phyloP scores from a whole-genome alignment of 1,140 invertebrate species.

The Heliconius nattereri region DNA sequence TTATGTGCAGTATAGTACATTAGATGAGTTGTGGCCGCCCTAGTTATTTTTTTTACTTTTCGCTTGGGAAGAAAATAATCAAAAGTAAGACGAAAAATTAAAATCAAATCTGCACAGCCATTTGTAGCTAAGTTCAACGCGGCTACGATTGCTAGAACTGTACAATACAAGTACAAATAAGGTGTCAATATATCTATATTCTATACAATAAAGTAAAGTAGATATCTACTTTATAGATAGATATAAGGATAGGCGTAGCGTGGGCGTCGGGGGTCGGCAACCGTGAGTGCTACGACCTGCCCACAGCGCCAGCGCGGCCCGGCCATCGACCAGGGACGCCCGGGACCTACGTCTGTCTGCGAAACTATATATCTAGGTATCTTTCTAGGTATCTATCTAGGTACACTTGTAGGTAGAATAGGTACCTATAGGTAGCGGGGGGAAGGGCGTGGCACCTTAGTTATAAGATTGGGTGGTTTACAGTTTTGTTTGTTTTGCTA shows the following conservation, averaged over 20 bases:
- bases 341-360: conserved; percentile 23
- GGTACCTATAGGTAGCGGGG: not conserved
- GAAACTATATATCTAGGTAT: not conserved
- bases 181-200: conserved; percentile 13
- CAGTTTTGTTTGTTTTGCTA: not conserved
- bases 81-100: too few relatives aligned
- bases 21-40: too few relatives aligned
- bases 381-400: not conserved
- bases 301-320: conserved; percentile 63
- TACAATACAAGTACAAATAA: not conserved
- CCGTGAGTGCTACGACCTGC: conserved; percentile 71
- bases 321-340: conserved; percentile 66
- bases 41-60: too few relatives aligned
- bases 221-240: conserved; percentile 7
- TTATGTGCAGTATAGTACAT: too few relatives aligned
- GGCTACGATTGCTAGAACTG: not conserved
- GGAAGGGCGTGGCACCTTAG: not conserved
- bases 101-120: too few relatives aligned
- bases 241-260: conserved; percentile 28
- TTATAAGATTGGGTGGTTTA: not conserved
- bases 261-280: conserved; percentile 59
- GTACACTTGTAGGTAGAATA: not conserved
- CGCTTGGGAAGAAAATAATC: too few relatives aligned
- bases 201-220: conserved; percentile 11
- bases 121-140: too few relatives aligned